These are phyloP conservation scores for Drosophila pectinifera DNA, from an alignment of 1,140 invertebrate genomes.

Conservation along the genomic window DNA sequence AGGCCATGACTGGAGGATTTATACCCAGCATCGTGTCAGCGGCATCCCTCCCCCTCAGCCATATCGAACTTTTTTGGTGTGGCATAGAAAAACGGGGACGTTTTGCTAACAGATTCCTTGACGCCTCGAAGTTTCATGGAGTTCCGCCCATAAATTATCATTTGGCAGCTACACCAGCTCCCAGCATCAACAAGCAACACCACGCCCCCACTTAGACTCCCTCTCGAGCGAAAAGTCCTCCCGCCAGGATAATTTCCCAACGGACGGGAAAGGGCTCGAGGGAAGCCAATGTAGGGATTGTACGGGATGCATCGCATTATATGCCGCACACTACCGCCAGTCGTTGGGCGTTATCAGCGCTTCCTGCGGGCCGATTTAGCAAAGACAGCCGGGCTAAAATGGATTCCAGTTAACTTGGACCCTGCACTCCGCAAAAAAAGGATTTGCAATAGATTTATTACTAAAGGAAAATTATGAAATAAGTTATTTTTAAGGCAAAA, in stretches of 20 bases:
- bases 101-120: slow-evolving; percentile 70
- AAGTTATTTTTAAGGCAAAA: background rate
- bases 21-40: background rate
- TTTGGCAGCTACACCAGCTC: slow-evolving; percentile 69
- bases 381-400: slow-evolving; percentile 40
- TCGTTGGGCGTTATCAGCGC: slow-evolving; percentile 75
- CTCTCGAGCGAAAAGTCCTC: slow-evolving; percentile 40
- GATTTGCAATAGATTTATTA: no score
- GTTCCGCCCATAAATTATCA: slow-evolving; percentile 79
- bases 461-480: no score
- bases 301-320: slow-evolving; percentile 59
- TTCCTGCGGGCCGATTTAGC: slow-evolving; percentile 57
- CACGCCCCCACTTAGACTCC: slow-evolving; percentile 26
- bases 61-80: slow-evolving; percentile 9
- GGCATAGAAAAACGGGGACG: slow-evolving; percentile 23
- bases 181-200: slow-evolving; percentile 15
- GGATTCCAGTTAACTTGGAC: slow-evolving; percentile 38
- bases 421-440: slow-evolving; percentile 1
- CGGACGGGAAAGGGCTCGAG: slow-evolving; percentile 7
- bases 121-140: slow-evolving; percentile 69
- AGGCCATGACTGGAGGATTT: slow-evolving; percentile 32
- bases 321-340: slow-evolving; percentile 67
- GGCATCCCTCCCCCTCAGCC: background rate
- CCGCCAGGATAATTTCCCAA: slow-evolving; percentile 32
- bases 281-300: slow-evolving; percentile 6